A percentile compares a stretch with the other conserved stretches of the same genome.
phyloP scores from a whole-genome alignment of 2,797 vertebrate species.

The Yasuhikotakia modesta region DNA sequence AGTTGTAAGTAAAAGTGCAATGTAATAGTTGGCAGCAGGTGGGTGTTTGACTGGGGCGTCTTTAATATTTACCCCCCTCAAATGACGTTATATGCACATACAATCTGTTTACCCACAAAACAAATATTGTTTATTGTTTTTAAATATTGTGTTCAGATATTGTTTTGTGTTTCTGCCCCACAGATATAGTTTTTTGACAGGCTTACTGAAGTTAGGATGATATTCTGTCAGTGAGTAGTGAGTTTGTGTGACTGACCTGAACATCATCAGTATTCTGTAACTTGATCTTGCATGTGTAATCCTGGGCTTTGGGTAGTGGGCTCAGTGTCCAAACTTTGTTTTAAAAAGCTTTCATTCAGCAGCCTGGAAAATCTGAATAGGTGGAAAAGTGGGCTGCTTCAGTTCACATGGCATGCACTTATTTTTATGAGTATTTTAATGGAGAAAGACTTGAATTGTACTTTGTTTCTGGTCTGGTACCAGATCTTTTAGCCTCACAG shows the following conservation, averaged over 20 bases:
- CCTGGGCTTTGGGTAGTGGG: constrained; percentile 22
- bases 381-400: constrained; percentile 31
- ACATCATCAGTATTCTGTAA: constrained; percentile 24
- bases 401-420: not conserved
- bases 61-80: no score
- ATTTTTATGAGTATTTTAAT: constrained; percentile 1
- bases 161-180: not conserved
- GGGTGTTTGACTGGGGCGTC: no score
- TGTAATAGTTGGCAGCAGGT: no score
- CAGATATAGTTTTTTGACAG: not conserved
- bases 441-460: not conserved
- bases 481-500: constrained; percentile 1
- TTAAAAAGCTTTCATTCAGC: constrained; percentile 21
- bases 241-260: constrained; percentile 1
- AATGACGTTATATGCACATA: not conserved
- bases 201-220: constrained; percentile 26
- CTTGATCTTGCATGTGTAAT: constrained; percentile 9
- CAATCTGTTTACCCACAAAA: not conserved
- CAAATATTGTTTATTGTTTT: not conserved
- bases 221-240: constrained; percentile 11
- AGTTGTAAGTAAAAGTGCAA: no score
- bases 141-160: no score
- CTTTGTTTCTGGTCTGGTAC: not conserved
- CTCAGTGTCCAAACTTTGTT: not conserved
- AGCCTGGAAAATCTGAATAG: constrained; percentile 44